These are phyloP conservation scores for Danaus plexippus DNA, from an alignment of 1,140 invertebrate genomes.

Conservation along the genomic window DNA sequence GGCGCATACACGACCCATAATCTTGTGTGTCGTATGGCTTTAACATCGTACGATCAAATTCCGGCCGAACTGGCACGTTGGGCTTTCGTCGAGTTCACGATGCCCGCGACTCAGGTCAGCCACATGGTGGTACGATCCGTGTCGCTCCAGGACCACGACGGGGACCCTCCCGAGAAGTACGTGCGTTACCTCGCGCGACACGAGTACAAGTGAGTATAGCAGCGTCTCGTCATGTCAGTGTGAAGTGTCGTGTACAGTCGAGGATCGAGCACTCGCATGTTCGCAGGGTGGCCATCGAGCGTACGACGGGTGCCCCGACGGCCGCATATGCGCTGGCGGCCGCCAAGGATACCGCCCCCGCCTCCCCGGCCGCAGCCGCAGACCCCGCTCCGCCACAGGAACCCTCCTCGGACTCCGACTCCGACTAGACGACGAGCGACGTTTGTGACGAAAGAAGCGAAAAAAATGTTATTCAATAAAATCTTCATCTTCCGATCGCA, in stretches of 20 bases:
- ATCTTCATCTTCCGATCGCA: too few relatives aligned
- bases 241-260: too few relatives aligned
- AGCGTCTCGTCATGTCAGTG: too few relatives aligned
- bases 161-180: constrained; percentile 98
- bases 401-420: constrained; percentile 71
- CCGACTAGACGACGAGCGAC: constrained; percentile 24
- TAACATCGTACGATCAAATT: constrained; percentile 97
- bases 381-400: constrained; percentile 36
- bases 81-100: constrained; percentile 96
- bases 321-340: constrained; percentile 84
- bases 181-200: constrained; percentile 97
- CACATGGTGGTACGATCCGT: constrained; percentile 97
- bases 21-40: constrained; percentile 91
- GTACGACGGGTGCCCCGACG: constrained; percentile 82
- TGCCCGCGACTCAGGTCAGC: constrained; percentile 97
- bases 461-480: too few relatives aligned
- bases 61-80: constrained; percentile 92
- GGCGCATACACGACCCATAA: constrained; percentile 97
- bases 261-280: background rate
- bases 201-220: constrained; percentile 86
- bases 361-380: constrained; percentile 69
- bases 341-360: constrained; percentile 61
- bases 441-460: too few relatives aligned
- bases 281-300: constrained; percentile 86
- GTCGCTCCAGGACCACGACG: constrained; percentile 90